Base-by-base conservation (phyloP, 2,113 vertebrate genomes). In the Mohoua ochrocephala region DNA sequence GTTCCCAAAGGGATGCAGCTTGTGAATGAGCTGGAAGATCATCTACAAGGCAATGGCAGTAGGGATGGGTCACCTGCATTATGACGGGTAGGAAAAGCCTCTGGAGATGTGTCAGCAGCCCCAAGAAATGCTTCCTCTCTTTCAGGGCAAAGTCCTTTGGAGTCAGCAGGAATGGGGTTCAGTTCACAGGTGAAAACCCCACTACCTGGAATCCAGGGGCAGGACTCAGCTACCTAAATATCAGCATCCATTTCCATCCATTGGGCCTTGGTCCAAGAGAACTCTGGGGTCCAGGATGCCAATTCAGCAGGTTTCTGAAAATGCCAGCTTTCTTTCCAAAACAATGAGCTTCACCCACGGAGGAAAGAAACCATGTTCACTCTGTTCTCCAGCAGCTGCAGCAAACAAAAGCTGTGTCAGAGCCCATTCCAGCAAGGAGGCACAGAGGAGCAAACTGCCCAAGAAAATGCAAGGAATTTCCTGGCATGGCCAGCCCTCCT, bases 401-500 rank as follows among this genome's bases (percentile, higher is more conserved):
- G 26, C n/a, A 47, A 82, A 91, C 94, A 95, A 91, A 81, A 86
- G 88, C 73, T 8, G 42, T 71, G 67, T 79, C 80, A 89, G 61
- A 76, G 63, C 70, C 64, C 35, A 0, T 70, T 88, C 84, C 95
- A 94, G 57, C 84, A 88, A 89, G 82, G 64, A 96, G 92, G 79
- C 67, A 87, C 49, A 42, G 64, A 74, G 76, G 27, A 75, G 67
- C 69, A 89, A 87, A 92, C 20, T 59, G 60, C 60, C 83, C 79
- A 49, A 84, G 87, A 92, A 95, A 94, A 97, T 92, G 84, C 71
- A 68, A 94, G 73, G 94, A 95, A 96, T 97, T 94, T 97, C 92
- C 91, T 96, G 94, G 91, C 92, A 74, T 14, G 21, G 52, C 44
- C 60, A 86, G 59, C 53, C 19, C 24, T 78, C 45, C 60, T 64